Evolutionary conservation across 1,140 invertebrate species (phyloP).

Genomic region (Polypedilum vanderplanki): DNA sequence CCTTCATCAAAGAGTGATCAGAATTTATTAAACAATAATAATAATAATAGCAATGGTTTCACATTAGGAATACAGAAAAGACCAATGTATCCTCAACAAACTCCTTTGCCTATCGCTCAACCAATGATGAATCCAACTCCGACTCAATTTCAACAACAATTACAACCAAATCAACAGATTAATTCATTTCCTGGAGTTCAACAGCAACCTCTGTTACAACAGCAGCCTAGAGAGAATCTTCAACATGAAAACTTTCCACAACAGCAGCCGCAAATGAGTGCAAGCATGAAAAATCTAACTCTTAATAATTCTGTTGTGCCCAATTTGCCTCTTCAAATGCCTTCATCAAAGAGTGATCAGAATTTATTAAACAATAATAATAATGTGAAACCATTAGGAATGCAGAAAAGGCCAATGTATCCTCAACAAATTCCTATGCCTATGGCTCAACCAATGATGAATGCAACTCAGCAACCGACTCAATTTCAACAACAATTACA

Average conservation of each 20-base stretch:
- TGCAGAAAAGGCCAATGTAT: constrained; percentile 16
- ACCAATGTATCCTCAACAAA: not conserved
- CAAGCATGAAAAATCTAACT: not conserved
- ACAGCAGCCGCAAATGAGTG: not conserved
- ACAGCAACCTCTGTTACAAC: not conserved
- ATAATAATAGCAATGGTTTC: too few species aligned
- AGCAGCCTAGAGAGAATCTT: too few species aligned
- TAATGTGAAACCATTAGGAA: not conserved
- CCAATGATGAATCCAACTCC: too few species aligned
- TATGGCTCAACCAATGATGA: not conserved
- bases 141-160: constrained; percentile 10
- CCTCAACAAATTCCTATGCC: not conserved
- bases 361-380: constrained; percentile 23
- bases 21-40: too few species aligned
- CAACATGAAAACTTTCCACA: too few species aligned
- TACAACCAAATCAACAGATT: not conserved
- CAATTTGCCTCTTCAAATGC: not conserved
- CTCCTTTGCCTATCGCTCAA: too few species aligned
- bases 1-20: not conserved
- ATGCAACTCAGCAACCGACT: not conserved
- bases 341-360: constrained; percentile 24
- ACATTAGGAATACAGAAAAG: too few species aligned
- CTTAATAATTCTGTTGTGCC: not conserved
- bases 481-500: constrained; percentile 22
- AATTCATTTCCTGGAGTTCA: constrained; percentile 17